Evolutionary conservation across 2,113 vertebrate species (phyloP).

Genomic region (Xiphias gladius): DNA sequence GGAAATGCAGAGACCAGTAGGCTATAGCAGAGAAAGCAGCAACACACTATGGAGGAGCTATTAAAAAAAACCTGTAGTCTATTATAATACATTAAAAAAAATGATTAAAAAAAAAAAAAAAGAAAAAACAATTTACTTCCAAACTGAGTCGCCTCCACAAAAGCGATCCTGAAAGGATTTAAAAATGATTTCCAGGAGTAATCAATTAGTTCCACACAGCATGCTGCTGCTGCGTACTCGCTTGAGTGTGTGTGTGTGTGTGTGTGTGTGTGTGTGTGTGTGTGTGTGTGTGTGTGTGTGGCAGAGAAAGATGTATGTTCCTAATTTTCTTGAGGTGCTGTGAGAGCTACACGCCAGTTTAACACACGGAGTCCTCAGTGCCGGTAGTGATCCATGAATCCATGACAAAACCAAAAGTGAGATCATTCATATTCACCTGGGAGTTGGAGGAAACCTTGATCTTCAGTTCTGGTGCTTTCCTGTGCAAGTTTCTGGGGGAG

Average conservation of each 20-base stretch:
- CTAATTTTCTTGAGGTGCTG: background rate
- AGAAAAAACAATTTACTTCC: background rate
- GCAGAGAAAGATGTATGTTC: slow-evolving; percentile 3
- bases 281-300: slow-evolving; percentile 18
- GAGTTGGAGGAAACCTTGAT: slow-evolving; percentile 1
- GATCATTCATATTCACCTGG: slow-evolving; percentile 62
- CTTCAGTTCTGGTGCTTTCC: slow-evolving; percentile 7
- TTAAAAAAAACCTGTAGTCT: background rate
- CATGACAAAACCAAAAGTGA: background rate
- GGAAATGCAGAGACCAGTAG: background rate
- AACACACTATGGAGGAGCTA: too few relatives aligned
- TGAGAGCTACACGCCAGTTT: background rate
- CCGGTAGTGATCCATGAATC: background rate
- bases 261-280: slow-evolving; percentile 21
- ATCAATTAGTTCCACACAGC: slow-evolving; percentile 67
- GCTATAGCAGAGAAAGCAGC: background rate
- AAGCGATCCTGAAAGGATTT: slow-evolving; percentile 62
- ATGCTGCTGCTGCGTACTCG: slow-evolving; percentile 34
- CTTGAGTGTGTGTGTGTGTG: background rate
- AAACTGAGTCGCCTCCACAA: slow-evolving; percentile 35
- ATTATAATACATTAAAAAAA: too few relatives aligned
- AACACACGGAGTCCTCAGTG: background rate
- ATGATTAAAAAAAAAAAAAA: background rate
- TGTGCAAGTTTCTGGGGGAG: background rate
- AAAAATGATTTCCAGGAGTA: slow-evolving; percentile 58